Evolutionary conservation across 2,888 invertebrate species (phyloP), one percentile per base, ranked within the genome.

Genomic region (Mimachlamys varia): DNA sequence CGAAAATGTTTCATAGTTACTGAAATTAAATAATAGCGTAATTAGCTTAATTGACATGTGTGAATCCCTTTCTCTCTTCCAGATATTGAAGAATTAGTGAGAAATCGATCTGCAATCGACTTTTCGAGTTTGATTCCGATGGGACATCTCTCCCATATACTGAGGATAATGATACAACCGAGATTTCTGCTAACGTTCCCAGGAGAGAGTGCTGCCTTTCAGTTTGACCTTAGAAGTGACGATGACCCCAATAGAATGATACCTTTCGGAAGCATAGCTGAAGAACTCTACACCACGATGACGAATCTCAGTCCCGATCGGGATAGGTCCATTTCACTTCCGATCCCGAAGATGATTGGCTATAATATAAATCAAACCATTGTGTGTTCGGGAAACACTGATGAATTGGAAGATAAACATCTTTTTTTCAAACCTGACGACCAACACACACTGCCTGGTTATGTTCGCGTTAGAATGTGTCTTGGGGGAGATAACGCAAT

Each of bases 21-120:
- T 44, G 7, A 44, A 44, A 44, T 44, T 44, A 44, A 5, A 7
- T 44, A 5, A 44, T 44, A 44, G 44, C 44, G 3, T 58, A 22
- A 3, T n/a, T 27, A 5, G 33, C 33, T 33, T 15, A 33, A 5
- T 27, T 76, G 76, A 33, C 5, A 76, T 33, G 76, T 27, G 27
- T 76, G 76, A 13, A 76, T 76, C 33, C 76, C 33, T 76, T 76
- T 76, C 76, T 76, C 27, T 76, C 76, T 76, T 76, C 27, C 76
- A 76, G 76, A 76, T 33, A 12, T 76, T 76, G 76, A 76, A 33
- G 76, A 76, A 13, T 33, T 76, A 76, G 76, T 76, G 33, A 27
- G 76, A 4, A 33, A 76, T 76, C 27, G 76, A 33, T 76, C 76
- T 27, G 76, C 76, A 7, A 76, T 76, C 76, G 76, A 76, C 76